These are phyloP conservation scores for Drosophila neoperkinsi DNA, from an alignment of 2,888 invertebrate genomes.

Conservation along the genomic window DNA sequence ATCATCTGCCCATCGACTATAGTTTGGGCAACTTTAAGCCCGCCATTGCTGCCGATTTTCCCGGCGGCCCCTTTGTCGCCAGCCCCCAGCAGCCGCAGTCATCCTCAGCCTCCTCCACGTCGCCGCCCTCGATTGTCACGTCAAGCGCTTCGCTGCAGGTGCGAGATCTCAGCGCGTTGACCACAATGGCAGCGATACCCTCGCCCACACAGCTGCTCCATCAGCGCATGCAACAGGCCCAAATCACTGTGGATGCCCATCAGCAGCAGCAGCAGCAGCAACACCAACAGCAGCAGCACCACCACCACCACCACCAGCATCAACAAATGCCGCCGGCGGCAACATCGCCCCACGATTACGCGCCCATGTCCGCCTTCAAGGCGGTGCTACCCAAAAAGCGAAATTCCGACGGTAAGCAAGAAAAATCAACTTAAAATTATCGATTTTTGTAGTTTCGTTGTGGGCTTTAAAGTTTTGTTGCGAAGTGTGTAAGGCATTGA, in stretches of 20 bases:
- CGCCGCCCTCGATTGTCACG: conserved; percentile 52
- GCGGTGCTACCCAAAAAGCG: conserved; percentile 85
- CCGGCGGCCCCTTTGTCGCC: conserved; percentile 77
- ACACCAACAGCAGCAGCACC: conserved; percentile 44
- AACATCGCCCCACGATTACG: conserved; percentile 73
- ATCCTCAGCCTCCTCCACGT: conserved; percentile 46
- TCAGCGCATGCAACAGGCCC: conserved; percentile 76
- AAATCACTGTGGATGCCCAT: conserved; percentile 66
- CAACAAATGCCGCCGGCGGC: conserved; percentile 72
- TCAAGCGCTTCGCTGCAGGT: conserved; percentile 74
- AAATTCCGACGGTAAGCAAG: conserved; percentile 84
- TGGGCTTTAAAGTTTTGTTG: background rate
- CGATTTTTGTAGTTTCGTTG: background rate
- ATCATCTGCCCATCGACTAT: conserved; percentile 83
- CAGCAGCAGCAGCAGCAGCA: conserved; percentile 66
- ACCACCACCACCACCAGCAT: conserved; percentile 50
- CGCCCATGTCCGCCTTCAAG: conserved; percentile 84
- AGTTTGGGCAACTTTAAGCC: conserved; percentile 84
- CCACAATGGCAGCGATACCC: conserved; percentile 79
- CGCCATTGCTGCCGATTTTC: conserved; percentile 82
- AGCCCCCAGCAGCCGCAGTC: conserved; percentile 61
- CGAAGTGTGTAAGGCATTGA: background rate
- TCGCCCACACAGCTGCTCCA: conserved; percentile 81
- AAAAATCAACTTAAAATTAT: background rate
- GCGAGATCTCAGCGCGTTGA: conserved; percentile 81